Conservation (phyloP, 1,140 invertebrate species). For the Apis florea region DNA sequence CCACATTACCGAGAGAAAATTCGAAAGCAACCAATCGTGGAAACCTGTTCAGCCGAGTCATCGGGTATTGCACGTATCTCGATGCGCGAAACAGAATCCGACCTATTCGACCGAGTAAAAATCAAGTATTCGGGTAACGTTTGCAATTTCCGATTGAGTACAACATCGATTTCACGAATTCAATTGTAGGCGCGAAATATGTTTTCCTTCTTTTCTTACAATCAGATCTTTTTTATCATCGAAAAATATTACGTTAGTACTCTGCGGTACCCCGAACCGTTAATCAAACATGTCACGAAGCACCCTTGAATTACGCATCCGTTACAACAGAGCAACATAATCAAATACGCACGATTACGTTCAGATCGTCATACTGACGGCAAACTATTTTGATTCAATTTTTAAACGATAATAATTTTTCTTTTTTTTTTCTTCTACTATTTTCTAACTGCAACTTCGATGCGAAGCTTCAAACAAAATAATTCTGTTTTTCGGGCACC, state of each 20-base stretch:
- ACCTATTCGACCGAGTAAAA: constrained; percentile 3
- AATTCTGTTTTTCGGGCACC: not conserved
- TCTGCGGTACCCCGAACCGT: constrained; percentile 56
- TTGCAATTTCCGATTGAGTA: not conserved
- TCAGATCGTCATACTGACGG: not conserved
- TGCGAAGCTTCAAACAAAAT: not conserved
- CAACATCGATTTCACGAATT: not conserved
- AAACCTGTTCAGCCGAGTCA: constrained; percentile 59
- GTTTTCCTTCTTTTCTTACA: no score
- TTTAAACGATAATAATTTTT: no score
- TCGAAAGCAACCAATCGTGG: constrained; percentile 60
- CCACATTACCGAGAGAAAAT: constrained; percentile 55
- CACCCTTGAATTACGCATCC: constrained; percentile 42
- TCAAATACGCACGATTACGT: not conserved
- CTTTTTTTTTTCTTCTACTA: not conserved
- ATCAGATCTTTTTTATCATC: not conserved
- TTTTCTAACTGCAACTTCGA: not conserved
- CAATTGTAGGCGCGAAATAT: not conserved
- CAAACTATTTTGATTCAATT: not conserved
- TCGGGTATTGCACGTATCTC: constrained; percentile 34
- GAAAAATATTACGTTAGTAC: constrained; percentile 45
- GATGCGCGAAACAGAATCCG: constrained; percentile 40
- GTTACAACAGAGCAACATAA: constrained; percentile 58
- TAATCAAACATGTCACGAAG: constrained; percentile 66
- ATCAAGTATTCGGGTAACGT: constrained; percentile 1